Base-by-base conservation (phyloP, 1,140 invertebrate genomes). In the Trichonephila inaurata region DNA sequence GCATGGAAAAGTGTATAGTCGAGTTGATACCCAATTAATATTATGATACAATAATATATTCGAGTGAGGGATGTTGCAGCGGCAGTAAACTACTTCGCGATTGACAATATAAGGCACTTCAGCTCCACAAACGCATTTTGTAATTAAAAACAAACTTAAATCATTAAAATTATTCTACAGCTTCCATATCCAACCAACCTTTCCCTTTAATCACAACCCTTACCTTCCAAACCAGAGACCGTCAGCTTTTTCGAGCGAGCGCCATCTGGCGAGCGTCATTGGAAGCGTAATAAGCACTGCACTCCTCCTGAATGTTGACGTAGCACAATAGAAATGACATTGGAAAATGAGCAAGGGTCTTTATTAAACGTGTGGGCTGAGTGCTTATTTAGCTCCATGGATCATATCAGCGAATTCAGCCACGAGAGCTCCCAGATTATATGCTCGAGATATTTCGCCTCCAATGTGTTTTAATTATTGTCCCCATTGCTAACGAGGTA, bases 311-410 rank as follows among this genome's bases (percentile, higher is more conserved):
- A 60, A 21, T 51, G 86, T 88, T 88, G 86, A 88, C 62, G 82
- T 85, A 58, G 86, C 61, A 88, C 86, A 88, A 64, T 88, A 66
- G 86, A 62, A 88, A 88, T 88, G 86, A 88, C 86, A 66, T 33
- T n/a, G 86, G 86, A 88, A 88, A 88, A 88, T 88, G 86, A 88
- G 64, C 62, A 88, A 66, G 86, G 28, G 12, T 21, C 86, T 88
- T 88, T 66, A 88, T 88, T 88, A 88, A 61, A 66, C 14, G 86
- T 28, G 60, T 21, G 86, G 61, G 62, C 21, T 6, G 62, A 66
- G 86, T 88, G 86, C 86, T 88, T 88, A 88, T 88, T 88, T 66
- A 88, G 86, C 24, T 44, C 16, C 33, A 61, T 85, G 83, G 58
- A 85, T 85, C 58, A 60, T 85, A 85, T 61, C 83, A 60, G 62